Evolutionary conservation across 2,113 vertebrate species (phyloP).

Genomic region (Phalacrocorax carbo): DNA sequence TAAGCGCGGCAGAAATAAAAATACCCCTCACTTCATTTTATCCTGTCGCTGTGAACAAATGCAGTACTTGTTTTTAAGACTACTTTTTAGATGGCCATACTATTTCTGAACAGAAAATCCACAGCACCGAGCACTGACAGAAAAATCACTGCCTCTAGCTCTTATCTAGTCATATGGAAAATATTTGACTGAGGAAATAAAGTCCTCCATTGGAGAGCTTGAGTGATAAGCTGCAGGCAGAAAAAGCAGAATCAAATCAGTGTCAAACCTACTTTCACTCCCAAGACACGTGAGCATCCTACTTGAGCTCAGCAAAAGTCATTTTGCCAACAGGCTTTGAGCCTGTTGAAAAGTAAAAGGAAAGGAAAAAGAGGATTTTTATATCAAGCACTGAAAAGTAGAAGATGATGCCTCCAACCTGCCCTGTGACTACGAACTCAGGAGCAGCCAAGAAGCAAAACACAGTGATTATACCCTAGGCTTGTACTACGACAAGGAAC

Average conservation of each 20-base stretch:
- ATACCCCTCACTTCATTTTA: not conserved
- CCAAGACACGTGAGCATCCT: not conserved
- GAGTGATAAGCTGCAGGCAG: slow-evolving; percentile 46
- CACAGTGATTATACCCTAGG: not conserved
- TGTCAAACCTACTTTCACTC: slow-evolving; percentile 5
- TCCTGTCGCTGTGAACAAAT: not conserved
- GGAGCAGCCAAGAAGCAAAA: not conserved
- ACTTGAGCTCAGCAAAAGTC: not conserved
- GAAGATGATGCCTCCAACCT: not conserved
- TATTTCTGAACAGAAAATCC: not conserved
- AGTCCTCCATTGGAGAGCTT: slow-evolving; percentile 1
- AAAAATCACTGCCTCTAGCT: slow-evolving; percentile 1
- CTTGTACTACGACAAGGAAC: not conserved
- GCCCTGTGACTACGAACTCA: not conserved
- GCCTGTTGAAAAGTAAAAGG: not conserved
- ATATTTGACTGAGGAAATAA: slow-evolving; percentile 9
- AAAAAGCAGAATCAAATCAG: slow-evolving; percentile 23
- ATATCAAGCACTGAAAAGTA: not conserved
- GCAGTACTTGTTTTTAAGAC: not conserved
- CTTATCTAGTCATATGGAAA: slow-evolving; percentile 28
- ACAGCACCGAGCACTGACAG: not conserved
- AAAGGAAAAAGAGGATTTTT: not conserved
- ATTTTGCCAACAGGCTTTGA: slow-evolving; percentile 26
- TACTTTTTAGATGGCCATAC: not conserved
- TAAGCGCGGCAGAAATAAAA: slow-evolving; percentile 1